A percentile compares a stretch with the other conserved stretches of the same genome.
Evolutionary conservation across 2,113 vertebrate species (phyloP).

Genomic region (Probosciger aterrimus): DNA sequence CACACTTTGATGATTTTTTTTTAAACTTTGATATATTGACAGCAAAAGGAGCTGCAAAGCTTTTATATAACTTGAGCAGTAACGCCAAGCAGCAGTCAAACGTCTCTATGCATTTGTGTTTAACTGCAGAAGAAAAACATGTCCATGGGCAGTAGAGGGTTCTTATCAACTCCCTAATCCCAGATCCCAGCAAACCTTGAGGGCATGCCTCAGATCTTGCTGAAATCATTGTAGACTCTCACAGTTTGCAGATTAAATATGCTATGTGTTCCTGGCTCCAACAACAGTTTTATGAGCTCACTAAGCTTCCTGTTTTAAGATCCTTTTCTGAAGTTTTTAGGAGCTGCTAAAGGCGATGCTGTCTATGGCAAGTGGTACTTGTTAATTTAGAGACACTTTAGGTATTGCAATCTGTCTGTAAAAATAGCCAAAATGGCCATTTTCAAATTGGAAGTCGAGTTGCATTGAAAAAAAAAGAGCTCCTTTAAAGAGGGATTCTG

Average conservation of each 20-base stretch:
- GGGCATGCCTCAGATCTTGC: conserved; percentile 99
- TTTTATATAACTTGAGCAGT: conserved; percentile 88
- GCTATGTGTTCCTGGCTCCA: conserved; percentile 94
- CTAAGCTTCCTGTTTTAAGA: conserved; percentile 91
- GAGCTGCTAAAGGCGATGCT: conserved; percentile 86
- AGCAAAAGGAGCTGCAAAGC: conserved; percentile 88
- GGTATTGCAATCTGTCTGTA: conserved; percentile 66
- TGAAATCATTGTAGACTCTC: conserved; percentile 88
- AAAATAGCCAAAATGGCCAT: conserved; percentile 57
- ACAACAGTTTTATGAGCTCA: conserved; percentile 85
- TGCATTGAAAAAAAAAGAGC: background rate
- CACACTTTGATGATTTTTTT: conserved; percentile 92
- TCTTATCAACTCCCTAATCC: conserved; percentile 96
- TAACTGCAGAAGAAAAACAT: conserved; percentile 92
- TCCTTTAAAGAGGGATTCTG: conserved; percentile 33
- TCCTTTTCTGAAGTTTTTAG: conserved; percentile 87
- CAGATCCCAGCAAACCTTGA: conserved; percentile 98
- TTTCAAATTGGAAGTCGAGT: conserved; percentile 56
- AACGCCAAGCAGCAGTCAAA: conserved; percentile 89
- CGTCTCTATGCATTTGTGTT: conserved; percentile 93
- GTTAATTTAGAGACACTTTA: conserved; percentile 76
- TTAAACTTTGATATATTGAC: conserved; percentile 97
- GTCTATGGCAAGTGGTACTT: conserved; percentile 72
- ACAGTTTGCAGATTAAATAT: conserved; percentile 97
- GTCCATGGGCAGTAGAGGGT: conserved; percentile 84